These are phyloP conservation scores for Apomyelois bistriatella DNA, from an alignment of 2,888 invertebrate species.

Conservation along the genomic window DNA sequence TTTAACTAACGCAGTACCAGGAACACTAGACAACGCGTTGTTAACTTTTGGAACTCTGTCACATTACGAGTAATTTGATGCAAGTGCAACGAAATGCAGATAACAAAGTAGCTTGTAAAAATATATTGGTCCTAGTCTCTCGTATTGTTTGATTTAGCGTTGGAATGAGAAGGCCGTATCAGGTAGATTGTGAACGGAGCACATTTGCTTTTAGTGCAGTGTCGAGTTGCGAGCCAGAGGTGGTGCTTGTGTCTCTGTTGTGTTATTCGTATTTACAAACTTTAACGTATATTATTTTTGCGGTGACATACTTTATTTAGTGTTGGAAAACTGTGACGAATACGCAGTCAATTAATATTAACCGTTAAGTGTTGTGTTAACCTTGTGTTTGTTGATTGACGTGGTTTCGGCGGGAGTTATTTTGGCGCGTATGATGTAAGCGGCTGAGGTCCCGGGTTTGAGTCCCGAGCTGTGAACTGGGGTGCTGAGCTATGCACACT, in stretches of 20 bases:
- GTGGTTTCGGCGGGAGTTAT: conserved; percentile 60
- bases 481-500: conserved; percentile 63
- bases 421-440: conserved; percentile 74
- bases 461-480: conserved; percentile 46
- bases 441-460: conserved; percentile 55
- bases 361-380: conserved; percentile 47
- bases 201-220: conserved; percentile 38
- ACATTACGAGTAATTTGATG: conserved; percentile 30
- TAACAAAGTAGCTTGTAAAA: conserved; percentile 28
- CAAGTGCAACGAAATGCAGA: conserved; percentile 55
- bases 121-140: conserved; percentile 41
- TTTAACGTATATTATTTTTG: conserved; percentile 62
- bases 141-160: conserved; percentile 24
- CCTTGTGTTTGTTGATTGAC: conserved; percentile 73
- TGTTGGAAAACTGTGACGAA: conserved; percentile 14
- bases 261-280: conserved; percentile 71
- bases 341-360: conserved; percentile 20
- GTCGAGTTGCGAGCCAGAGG: conserved; percentile 37
- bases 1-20: neutral
- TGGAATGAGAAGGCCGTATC: conserved; percentile 46
- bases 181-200: conserved; percentile 34
- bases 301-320: conserved; percentile 35
- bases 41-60: conserved; percentile 48
- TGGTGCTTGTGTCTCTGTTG: conserved; percentile 33
- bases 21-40: conserved; percentile 22